Conservation (phyloP, 1,140 invertebrate genomes). For the Helicoverpa armigera region DNA sequence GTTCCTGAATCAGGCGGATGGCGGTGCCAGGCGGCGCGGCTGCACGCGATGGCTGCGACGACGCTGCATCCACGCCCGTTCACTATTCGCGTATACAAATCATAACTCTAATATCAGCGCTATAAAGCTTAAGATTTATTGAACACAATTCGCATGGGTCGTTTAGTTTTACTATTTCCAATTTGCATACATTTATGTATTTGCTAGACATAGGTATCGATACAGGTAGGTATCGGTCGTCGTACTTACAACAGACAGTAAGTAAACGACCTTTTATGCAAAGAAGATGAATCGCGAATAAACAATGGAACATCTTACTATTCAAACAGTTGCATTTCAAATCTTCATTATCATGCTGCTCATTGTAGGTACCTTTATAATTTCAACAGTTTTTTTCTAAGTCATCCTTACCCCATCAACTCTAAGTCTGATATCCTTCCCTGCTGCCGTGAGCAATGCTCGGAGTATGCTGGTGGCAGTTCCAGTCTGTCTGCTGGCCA, state of each 20-base stretch:
- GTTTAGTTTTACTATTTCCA: conserved; percentile 48
- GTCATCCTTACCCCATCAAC: conserved; percentile 93
- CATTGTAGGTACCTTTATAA: too few relatives aligned
- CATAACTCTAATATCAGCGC: conserved; percentile 61
- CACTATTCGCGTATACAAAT: conserved; percentile 55
- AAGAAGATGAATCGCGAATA: conserved; percentile 32
- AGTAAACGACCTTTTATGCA: conserved; percentile 23
- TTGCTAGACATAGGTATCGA: conserved; percentile 21
- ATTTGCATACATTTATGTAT: conserved; percentile 46
- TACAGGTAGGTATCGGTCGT: conserved; percentile 29
- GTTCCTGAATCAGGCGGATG: conserved; percentile 71
- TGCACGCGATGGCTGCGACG: conserved; percentile 77
- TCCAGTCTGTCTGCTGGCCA: conserved; percentile 95
- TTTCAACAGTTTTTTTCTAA: background rate
- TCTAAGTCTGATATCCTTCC: conserved; percentile 94
- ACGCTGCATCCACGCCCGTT: conserved; percentile 67
- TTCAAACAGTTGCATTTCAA: too few relatives aligned
- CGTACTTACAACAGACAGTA: conserved; percentile 29
- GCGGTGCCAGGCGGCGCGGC: conserved; percentile 76
- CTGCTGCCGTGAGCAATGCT: conserved; percentile 93
- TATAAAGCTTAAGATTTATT: conserved; percentile 66
- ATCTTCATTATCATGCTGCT: too few relatives aligned
- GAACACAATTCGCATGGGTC: conserved; percentile 39
- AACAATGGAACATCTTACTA: background rate
- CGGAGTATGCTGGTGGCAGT: conserved; percentile 96